Conservation (phyloP, 2,888 invertebrate genomes). For the Drosophila formosana region DNA sequence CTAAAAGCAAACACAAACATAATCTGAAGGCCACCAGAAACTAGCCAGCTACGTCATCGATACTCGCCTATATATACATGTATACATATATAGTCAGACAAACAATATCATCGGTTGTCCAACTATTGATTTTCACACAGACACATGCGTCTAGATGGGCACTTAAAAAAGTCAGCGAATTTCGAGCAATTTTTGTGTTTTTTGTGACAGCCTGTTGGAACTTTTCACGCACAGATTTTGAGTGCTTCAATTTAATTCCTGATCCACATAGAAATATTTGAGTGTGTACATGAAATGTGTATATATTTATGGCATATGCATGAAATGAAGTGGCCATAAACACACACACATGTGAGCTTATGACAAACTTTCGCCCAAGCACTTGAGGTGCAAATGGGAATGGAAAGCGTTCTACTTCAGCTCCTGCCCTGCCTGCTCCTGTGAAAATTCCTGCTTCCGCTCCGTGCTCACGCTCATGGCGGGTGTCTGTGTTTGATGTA, state of each 20-base stretch:
- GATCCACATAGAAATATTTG: constrained; percentile 28
- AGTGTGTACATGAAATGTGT: background rate
- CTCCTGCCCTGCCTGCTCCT: background rate
- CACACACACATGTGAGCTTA: constrained; percentile 53
- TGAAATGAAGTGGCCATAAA: constrained; percentile 32
- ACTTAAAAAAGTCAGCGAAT: constrained; percentile 38
- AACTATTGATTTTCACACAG: constrained; percentile 48
- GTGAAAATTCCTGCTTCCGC: background rate
- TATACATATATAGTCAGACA: constrained; percentile 7
- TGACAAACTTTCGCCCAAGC: constrained; percentile 56
- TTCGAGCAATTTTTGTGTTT: background rate
- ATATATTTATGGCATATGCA: constrained; percentile 11
- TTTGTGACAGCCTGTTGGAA: constrained; percentile 57
- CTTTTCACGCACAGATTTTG: constrained; percentile 60
- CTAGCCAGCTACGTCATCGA: constrained; percentile 46
- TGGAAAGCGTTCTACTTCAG: constrained; percentile 42
- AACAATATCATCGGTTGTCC: constrained; percentile 27
- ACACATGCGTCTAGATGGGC: constrained; percentile 23
- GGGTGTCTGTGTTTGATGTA: constrained; percentile 66
- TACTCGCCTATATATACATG: constrained; percentile 1
- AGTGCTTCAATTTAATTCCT: constrained; percentile 61
- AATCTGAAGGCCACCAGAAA: constrained; percentile 21
- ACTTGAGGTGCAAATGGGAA: constrained; percentile 74
- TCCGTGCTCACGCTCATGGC: background rate
- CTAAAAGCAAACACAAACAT: constrained; percentile 14